These are phyloP conservation scores for Charina bottae DNA, from an alignment of 2,113 vertebrate species.

Conservation along the genomic window DNA sequence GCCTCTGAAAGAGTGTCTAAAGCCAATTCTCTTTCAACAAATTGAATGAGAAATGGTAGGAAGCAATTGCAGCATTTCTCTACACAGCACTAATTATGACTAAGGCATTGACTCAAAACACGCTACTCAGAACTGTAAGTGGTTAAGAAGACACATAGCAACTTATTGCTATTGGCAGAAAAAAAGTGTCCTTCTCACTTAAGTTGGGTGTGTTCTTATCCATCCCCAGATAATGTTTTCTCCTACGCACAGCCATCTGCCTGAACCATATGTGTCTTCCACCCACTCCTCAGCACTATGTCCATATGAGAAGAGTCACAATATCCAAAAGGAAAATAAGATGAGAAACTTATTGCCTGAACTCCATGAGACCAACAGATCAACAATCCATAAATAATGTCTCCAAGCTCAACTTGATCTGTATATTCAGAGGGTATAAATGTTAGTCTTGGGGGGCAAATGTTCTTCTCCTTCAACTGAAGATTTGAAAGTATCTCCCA, in stretches of 20 bases:
- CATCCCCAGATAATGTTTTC: constrained; percentile 23
- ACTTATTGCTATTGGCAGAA: neutral
- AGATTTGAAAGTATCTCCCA: constrained; percentile 31
- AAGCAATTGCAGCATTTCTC: neutral
- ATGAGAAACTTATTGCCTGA: constrained; percentile 34
- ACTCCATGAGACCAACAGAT: constrained; percentile 35
- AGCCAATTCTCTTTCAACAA: neutral
- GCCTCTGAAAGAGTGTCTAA: neutral
- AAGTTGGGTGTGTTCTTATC: constrained; percentile 6
- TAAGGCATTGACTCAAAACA: neutral
- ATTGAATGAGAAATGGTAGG: neutral
- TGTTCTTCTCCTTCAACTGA: neutral
- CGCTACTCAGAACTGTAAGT: neutral
- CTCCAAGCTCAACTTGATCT: constrained; percentile 32
- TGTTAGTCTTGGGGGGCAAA: constrained; percentile 12
- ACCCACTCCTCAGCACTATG: constrained; percentile 41
- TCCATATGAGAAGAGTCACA: constrained; percentile 40
- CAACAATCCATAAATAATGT: constrained; percentile 31
- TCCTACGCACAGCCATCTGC: constrained; percentile 49
- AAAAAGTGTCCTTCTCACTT: neutral
- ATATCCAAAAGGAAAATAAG: constrained; percentile 30
- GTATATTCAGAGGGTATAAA: neutral
- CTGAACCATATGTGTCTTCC: constrained; percentile 45
- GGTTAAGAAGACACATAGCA: neutral
- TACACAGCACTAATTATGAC: neutral